Conservation (phyloP, 2,888 invertebrate species). For the Gastrophysa polygoni region DNA sequence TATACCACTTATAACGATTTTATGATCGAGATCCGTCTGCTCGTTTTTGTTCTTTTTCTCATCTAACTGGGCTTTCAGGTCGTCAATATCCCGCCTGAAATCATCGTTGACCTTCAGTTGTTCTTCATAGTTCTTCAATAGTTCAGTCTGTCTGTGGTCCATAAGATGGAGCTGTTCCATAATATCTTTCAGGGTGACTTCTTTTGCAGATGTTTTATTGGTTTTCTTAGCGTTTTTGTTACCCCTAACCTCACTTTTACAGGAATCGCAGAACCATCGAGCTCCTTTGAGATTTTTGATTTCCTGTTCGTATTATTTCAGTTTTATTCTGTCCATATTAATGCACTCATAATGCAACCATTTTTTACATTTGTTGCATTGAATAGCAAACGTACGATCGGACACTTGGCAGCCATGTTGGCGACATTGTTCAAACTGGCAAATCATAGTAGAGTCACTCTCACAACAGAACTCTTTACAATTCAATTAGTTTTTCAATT, state of each 20-base stretch:
- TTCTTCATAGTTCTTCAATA: constrained; percentile 1
- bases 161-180: background rate
- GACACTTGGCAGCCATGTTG: constrained; percentile 14
- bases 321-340: background rate
- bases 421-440: too few species aligned
- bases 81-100: constrained; percentile 7
- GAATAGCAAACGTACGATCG: constrained; percentile 14
- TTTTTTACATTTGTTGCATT: constrained; percentile 8
- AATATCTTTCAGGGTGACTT: background rate
- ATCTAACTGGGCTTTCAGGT: constrained; percentile 1
- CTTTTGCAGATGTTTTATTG: background rate
- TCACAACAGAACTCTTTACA: too few species aligned
- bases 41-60: constrained; percentile 10
- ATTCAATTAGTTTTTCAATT: too few species aligned
- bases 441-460: too few species aligned
- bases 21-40: constrained; percentile 1
- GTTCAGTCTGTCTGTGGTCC: constrained; percentile 1
- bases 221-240: background rate
- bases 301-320: constrained; percentile 1
- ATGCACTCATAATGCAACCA: constrained; percentile 6
- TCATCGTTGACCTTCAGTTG: constrained; percentile 8
- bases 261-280: background rate
- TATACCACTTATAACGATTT: constrained; percentile 1
- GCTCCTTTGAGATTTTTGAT: constrained; percentile 6
- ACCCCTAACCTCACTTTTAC: constrained; percentile 6